These are phyloP conservation scores for Mesopsocus fuscifrons DNA, from an alignment of 2,888 invertebrate species.

Conservation along the genomic window DNA sequence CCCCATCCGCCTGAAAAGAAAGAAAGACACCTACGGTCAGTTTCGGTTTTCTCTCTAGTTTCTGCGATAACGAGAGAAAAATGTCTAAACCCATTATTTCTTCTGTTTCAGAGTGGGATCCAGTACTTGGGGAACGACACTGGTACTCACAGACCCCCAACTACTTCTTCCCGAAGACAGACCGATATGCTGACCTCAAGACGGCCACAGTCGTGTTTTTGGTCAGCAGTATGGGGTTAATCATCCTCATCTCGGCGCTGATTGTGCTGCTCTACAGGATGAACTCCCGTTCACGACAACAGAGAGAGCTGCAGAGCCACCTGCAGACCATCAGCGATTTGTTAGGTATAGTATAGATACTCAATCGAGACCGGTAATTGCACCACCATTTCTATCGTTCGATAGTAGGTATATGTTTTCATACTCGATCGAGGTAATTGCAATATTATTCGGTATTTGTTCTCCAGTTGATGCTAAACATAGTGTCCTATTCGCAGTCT, in stretches of 20 bases:
- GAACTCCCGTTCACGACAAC: slow-evolving; percentile 38
- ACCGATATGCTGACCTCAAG: slow-evolving; percentile 41
- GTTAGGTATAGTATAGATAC: slow-evolving; percentile 36
- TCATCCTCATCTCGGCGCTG: slow-evolving; percentile 39
- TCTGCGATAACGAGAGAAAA: no score
- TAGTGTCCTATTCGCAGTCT: no score
- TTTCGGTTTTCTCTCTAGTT: no score
- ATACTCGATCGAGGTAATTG: no score
- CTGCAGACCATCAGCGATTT: slow-evolving; percentile 48
- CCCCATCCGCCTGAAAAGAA: no score
- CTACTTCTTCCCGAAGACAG: slow-evolving; percentile 49
- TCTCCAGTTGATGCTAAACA: no score
- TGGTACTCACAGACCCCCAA: slow-evolving; percentile 49
- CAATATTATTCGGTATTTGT: no score
- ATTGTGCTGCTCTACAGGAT: slow-evolving; percentile 41
- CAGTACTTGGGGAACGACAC: slow-evolving; percentile 31
- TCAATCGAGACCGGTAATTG: no score
- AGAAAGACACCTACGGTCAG: no score
- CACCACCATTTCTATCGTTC: no score
- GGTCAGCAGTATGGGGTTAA: slow-evolving; percentile 38
- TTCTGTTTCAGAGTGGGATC: slow-evolving; percentile 30
- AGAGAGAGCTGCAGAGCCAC: slow-evolving; percentile 42
- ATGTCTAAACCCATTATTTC: no score
- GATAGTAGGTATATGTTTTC: no score
- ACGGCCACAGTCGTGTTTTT: slow-evolving; percentile 44